Percentiles rank a stretch among this genome's conserved stretches.
phyloP scores from a whole-genome alignment of 2,113 vertebrate genomes.

The Colinus virginianus region DNA sequence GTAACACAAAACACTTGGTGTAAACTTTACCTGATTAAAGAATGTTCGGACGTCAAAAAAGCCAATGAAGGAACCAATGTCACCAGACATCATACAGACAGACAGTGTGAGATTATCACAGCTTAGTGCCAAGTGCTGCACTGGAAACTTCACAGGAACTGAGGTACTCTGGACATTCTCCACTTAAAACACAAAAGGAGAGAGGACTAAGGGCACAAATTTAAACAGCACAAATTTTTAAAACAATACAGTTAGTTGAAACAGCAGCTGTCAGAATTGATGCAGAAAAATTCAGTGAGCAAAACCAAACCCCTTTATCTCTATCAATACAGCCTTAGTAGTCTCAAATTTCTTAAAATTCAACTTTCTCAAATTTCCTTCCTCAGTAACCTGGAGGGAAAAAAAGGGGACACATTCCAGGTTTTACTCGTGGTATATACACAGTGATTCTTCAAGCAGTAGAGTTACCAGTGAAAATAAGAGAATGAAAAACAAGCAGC shows the following conservation, averaged over 20 bases:
- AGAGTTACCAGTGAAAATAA: background rate
- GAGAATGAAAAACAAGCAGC: background rate
- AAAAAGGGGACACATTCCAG: background rate
- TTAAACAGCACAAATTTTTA: background rate
- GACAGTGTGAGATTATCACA: conserved; percentile 93
- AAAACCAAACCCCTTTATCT: background rate
- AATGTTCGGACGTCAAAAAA: conserved; percentile 94
- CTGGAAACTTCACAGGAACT: conserved; percentile 80
- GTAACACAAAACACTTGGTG: background rate
- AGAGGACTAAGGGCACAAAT: background rate
- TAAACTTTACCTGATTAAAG: conserved; percentile 85
- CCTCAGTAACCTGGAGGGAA: background rate
- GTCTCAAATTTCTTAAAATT: background rate
- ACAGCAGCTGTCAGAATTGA: background rate
- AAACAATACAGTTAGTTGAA: background rate
- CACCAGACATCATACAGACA: conserved; percentile 83
- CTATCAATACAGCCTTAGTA: background rate
- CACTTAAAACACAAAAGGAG: conserved; percentile 74
- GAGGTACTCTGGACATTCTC: conserved; percentile 79
- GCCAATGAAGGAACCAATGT: conserved; percentile 79
- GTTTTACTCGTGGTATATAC: background rate
- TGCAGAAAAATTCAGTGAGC: fast-evolving
- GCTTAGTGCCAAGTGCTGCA: conserved; percentile 92
- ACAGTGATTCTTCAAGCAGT: too few species aligned
- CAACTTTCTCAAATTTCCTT: background rate